These are phyloP conservation scores for Atherinosoma microstoma DNA, from an alignment of 2,797 vertebrate genomes.

Conservation along the genomic window DNA sequence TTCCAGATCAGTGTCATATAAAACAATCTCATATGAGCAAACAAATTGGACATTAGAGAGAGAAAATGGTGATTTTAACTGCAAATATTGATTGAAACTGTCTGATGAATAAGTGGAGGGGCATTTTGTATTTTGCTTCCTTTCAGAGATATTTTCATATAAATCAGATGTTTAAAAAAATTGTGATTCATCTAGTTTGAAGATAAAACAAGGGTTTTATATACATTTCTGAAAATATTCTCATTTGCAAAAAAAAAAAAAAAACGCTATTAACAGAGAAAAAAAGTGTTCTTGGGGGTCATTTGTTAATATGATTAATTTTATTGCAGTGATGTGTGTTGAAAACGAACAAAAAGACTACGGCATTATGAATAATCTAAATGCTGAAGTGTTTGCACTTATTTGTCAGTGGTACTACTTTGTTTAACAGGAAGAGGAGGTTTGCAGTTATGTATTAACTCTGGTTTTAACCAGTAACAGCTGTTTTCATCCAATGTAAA, in stretches of 20 bases:
- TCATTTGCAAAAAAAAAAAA: neutral
- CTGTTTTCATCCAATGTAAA: neutral
- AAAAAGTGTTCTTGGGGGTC: neutral
- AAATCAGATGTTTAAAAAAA: neutral
- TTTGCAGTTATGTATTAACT: slow-evolving; percentile 3
- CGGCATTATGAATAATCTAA: neutral
- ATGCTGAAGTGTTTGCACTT: neutral
- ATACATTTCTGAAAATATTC: neutral
- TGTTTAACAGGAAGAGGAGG: neutral
- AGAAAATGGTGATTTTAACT: neutral
- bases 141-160: slow-evolving; percentile 4
- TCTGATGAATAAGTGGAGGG: neutral
- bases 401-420: slow-evolving; percentile 1
- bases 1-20: neutral
- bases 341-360: slow-evolving; percentile 1
- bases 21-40: neutral
- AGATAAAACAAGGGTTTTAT: neutral
- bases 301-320: neutral
- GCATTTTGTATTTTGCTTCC: neutral
- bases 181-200: slow-evolving; percentile 2
- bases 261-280: neutral
- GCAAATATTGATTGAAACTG: neutral
- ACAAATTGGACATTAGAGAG: neutral
- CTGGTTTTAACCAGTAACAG: neutral
- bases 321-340: neutral